Evolutionary conservation across 2,888 invertebrate species (phyloP), one percentile per base, ranked within the genome.

Genomic region (Phortica okadai): DNA sequence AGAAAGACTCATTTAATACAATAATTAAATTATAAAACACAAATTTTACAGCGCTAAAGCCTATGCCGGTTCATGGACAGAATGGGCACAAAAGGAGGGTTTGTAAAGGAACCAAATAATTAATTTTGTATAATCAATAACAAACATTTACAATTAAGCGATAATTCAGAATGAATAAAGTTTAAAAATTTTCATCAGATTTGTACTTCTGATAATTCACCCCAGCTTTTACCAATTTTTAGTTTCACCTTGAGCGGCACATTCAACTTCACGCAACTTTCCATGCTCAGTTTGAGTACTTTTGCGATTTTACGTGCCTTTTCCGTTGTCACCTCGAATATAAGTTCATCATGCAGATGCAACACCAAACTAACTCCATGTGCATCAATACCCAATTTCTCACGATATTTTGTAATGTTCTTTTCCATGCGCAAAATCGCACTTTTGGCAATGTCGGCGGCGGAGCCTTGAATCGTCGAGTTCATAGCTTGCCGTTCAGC

Each of bases 401-500:
- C 79, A 0, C 84, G 80, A 93, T 85, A 90, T 82, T 86, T 92
- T 74, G 81, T 91, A 80, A 84, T 95, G 89, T 89, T 92, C 11
- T 92, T 91, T 83, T 97, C 95, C 84, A 98, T 94, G 72, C 93
- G 92, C 44, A 97, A 93, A 95, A 99, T 97, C 0, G 98, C 98
- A 76, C 93, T 94, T 91, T 99, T 99, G 0, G 97, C 96, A 66
- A 99, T 94, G 91, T 99, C 99, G 0, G 99, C 97, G 0, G 99
- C 99, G 0, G 99, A 98, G 0, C 99, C 99, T 92, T 99, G 99
- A 74, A 99, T 95, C 14, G 95, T 96, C 1, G 98, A 97, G 91
- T 99, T 99, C 0, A 99, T 94, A 14, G 98, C 98, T 93, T 99
- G 98, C n/a, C 99, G 93, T 91, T 98, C 98, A 0, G 97, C 96